Evolutionary conservation across 2,888 invertebrate species (phyloP).

Genomic region (Euphydryas editha): DNA sequence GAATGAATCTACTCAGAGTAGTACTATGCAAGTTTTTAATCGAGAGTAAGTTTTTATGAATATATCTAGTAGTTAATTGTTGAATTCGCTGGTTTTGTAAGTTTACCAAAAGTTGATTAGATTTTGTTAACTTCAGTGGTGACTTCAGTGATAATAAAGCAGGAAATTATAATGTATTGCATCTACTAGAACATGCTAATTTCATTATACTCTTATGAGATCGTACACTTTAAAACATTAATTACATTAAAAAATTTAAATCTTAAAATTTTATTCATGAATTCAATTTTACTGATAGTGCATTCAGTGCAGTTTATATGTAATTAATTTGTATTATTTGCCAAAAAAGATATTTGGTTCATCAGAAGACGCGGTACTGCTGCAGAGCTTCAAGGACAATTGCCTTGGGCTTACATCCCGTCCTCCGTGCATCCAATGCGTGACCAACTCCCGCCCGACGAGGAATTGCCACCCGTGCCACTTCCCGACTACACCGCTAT

Average conservation of each 20-base stretch:
- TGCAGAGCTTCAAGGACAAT: conserved; percentile 81
- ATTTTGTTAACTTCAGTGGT: no score
- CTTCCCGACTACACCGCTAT: conserved; percentile 84
- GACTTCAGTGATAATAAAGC: no score
- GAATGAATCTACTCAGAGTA: conserved; percentile 48
- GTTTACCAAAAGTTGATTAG: no score
- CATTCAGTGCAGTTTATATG: no score
- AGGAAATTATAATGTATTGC: no score
- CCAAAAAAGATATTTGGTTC: conserved; percentile 20
- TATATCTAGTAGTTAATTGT: not conserved
- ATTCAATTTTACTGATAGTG: no score
- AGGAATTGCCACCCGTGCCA: conserved; percentile 84
- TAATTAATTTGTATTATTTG: not conserved
- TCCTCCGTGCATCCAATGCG: conserved; percentile 70
- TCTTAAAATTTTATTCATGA: no score
- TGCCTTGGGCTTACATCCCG: conserved; percentile 85
- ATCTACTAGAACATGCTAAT: no score
- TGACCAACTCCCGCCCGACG: conserved; percentile 74
- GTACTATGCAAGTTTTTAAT: conserved; percentile 47
- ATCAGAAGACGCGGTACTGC: conserved; percentile 65
- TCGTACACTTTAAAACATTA: no score
- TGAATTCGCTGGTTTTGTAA: not conserved
- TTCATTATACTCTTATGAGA: no score
- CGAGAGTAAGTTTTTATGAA: conserved; percentile 13
- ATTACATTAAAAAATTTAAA: no score